Conservation (phyloP, 1,140 invertebrate species). For the Orchesella cincta region DNA sequence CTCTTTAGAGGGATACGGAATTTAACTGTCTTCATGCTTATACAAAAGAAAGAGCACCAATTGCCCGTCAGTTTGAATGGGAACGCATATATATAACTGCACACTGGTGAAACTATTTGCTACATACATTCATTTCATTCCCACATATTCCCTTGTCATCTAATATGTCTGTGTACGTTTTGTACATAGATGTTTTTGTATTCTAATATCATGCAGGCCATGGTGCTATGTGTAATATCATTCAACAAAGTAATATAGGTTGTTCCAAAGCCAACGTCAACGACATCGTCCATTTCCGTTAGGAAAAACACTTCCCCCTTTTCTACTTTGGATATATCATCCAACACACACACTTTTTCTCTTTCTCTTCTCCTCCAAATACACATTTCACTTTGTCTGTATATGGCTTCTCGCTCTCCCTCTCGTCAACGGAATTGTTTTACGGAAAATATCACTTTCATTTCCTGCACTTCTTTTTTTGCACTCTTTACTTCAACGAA, state of each 20-base stretch:
- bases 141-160: background rate
- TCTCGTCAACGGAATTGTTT: conserved; percentile 40
- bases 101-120: background rate
- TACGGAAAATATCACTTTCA: conserved; percentile 51
- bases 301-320: conserved; percentile 25
- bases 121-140: background rate
- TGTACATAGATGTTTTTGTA: background rate
- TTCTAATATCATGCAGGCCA: background rate
- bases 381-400: conserved; percentile 26
- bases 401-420: background rate
- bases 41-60: background rate
- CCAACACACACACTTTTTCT: background rate
- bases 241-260: background rate
- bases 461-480: conserved; percentile 36
- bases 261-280: conserved; percentile 24
- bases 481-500: conserved; percentile 16
- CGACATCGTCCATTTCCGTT: conserved; percentile 29
- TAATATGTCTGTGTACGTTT: background rate
- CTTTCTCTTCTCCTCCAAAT: conserved; percentile 28
- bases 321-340: conserved; percentile 1
- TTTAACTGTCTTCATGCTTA: background rate
- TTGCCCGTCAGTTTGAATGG: conserved; percentile 19
- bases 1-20: too few species aligned
- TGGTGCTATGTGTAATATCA: conserved; percentile 14
- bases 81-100: conserved; percentile 4